phyloP scores from a whole-genome alignment of 2,113 vertebrate genomes.

The Falco punctatus region DNA sequence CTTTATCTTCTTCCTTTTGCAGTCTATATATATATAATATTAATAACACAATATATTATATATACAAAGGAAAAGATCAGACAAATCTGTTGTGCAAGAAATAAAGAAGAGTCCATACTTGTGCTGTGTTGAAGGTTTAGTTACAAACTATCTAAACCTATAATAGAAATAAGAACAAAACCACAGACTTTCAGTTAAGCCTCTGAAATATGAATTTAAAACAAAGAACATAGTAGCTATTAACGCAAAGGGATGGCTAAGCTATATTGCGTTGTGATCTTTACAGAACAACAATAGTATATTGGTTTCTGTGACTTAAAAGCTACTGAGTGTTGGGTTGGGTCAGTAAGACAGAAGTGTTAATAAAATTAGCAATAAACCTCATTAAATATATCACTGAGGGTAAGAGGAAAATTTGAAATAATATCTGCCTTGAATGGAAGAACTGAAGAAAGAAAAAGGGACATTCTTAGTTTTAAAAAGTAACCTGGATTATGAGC shows the following conservation, averaged over 20 bases:
- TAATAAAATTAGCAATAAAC: not conserved
- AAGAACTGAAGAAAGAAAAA: not conserved
- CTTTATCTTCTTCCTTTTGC: not conserved
- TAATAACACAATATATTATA: not conserved
- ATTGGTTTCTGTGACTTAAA: not conserved
- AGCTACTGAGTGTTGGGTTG: not conserved
- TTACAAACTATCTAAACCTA: not conserved
- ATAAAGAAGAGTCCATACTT: not conserved
- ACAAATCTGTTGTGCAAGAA: not conserved
- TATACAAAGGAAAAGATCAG: not conserved
- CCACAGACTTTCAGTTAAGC: not conserved
- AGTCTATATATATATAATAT: not conserved
- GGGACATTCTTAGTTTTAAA: not conserved
- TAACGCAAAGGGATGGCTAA: not conserved
- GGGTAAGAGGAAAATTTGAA: not conserved
- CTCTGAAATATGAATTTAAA: not conserved
- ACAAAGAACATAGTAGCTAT: not conserved
- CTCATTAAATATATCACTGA: not conserved
- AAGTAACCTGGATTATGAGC: not conserved
- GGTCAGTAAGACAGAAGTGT: not conserved
- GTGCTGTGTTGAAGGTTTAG: not conserved
- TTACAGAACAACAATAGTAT: not conserved
- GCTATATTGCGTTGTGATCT: not conserved
- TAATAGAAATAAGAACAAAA: not conserved
- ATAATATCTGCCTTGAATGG: not conserved